Conservation (phyloP, 2,888 invertebrate genomes). For the Ferdinandea cuprea region DNA sequence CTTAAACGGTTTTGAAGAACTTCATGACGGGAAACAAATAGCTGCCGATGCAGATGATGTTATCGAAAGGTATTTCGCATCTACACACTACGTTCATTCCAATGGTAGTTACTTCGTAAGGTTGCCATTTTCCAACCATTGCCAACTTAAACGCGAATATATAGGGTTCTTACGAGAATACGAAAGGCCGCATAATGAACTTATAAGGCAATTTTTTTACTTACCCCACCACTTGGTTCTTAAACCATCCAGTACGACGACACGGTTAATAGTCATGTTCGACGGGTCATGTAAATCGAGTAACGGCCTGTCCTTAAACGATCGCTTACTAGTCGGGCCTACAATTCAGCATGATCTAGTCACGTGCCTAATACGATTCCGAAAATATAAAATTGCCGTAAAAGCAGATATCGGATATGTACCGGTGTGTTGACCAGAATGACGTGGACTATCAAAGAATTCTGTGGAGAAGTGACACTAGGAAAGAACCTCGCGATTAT, state of each 20-base stretch:
- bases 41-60: no score
- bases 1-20: slow-evolving; percentile 16
- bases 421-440: slow-evolving; percentile 14
- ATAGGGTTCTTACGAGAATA: slow-evolving; percentile 2
- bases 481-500: slow-evolving; percentile 26
- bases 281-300: slow-evolving; percentile 24
- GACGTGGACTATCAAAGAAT: slow-evolving; percentile 32
- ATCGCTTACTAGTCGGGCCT: slow-evolving; percentile 13
- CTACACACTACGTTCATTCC: no score
- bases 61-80: no score
- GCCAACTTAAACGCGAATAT: background rate
- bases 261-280: slow-evolving; percentile 16
- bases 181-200: background rate
- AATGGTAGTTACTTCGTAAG: no score
- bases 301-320: slow-evolving; percentile 22
- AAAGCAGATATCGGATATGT: slow-evolving; percentile 44
- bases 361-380: slow-evolving; percentile 7
- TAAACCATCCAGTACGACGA: background rate
- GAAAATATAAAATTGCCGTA: slow-evolving; percentile 25
- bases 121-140: background rate
- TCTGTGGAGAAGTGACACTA: slow-evolving; percentile 28
- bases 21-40: no score
- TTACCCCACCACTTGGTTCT: slow-evolving; percentile 25
- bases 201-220: slow-evolving; percentile 5
- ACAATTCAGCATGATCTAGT: slow-evolving; percentile 20